These are phyloP conservation scores for Echinops telfairi DNA, from an alignment of 2,113 vertebrate genomes.

Conservation along the genomic window DNA sequence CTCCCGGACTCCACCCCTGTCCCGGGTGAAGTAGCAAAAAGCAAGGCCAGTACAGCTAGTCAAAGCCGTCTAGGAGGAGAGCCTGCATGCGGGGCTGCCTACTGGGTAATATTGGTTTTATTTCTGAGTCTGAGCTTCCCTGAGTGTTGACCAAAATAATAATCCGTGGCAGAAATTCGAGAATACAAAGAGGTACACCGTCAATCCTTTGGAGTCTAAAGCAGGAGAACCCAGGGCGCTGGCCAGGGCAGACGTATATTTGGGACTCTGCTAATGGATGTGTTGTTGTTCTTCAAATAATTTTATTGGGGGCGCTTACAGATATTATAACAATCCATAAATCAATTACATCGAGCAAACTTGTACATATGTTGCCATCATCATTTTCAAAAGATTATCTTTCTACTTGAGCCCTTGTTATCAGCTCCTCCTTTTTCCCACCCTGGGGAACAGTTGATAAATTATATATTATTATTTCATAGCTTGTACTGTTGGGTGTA, in stretches of 20 bases:
- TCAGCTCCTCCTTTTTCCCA: no score
- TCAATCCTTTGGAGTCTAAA: not conserved
- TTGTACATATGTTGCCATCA: no score
- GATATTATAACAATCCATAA: no score
- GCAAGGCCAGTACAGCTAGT: not conserved
- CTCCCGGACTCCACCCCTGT: not conserved
- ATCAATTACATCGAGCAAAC: no score
- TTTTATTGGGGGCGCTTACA: no score
- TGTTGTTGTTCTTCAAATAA: not conserved
- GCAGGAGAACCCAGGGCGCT: not conserved
- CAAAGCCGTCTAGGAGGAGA: not conserved
- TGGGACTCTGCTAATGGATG: slow-evolving; percentile 34
- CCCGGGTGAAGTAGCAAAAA: not conserved
- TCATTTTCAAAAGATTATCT: no score
- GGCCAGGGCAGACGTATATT: not conserved
- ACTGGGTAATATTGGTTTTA: not conserved
- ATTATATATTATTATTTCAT: no score
- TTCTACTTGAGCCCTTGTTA: no score
- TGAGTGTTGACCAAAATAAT: not conserved
- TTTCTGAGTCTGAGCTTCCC: not conserved
- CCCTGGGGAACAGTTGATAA: no score
- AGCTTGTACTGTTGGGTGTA: no score
- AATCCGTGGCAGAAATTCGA: not conserved
- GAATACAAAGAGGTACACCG: not conserved
- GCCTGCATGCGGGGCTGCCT: not conserved